Evolutionary conservation across 2,888 invertebrate genomes (phyloP).

Genomic region (Nymphalis urticae): DNA sequence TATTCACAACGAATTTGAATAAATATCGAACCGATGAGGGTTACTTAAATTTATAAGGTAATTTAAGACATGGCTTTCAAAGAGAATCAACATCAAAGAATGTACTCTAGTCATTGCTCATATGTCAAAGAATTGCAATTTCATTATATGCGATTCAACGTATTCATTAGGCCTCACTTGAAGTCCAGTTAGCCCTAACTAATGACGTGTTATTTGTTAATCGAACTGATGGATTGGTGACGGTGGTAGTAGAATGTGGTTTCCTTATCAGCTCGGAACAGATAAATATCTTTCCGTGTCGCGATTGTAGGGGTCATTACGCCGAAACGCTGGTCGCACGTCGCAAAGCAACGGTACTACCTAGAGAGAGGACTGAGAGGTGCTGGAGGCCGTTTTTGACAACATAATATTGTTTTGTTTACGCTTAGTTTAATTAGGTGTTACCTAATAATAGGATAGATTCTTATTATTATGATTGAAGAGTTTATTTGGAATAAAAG

Average conservation of each 20-base stretch:
- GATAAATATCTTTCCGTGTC: slow-evolving; percentile 55
- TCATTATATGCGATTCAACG: slow-evolving; percentile 37
- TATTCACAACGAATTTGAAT: slow-evolving; percentile 10
- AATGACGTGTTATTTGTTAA: slow-evolving; percentile 45
- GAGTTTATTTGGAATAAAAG: slow-evolving; percentile 29
- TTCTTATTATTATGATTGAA: slow-evolving; percentile 32
- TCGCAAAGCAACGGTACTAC: slow-evolving; percentile 60
- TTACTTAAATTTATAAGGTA: slow-evolving; percentile 13
- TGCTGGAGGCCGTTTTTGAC: slow-evolving; percentile 34
- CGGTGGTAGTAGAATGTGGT: slow-evolving; percentile 33
- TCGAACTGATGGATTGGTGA: slow-evolving; percentile 43
- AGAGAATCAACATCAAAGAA: slow-evolving; percentile 29
- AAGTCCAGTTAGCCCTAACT: slow-evolving; percentile 33
- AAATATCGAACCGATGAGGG: slow-evolving; percentile 1
- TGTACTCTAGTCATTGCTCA: slow-evolving; percentile 37
- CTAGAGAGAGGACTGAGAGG: slow-evolving; percentile 46
- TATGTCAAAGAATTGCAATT: slow-evolving; percentile 36
- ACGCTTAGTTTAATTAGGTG: slow-evolving; percentile 36
- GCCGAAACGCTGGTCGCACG: slow-evolving; percentile 47
- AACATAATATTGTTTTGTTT: slow-evolving; percentile 51
- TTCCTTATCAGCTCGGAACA: slow-evolving; percentile 45
- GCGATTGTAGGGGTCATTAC: slow-evolving; percentile 55
- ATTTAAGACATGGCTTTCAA: slow-evolving; percentile 20
- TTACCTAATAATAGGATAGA: too few relatives aligned
- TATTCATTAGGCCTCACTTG: slow-evolving; percentile 37